Evolutionary conservation across 2,113 vertebrate species (phyloP).

Genomic region (Tupaia tana): DNA sequence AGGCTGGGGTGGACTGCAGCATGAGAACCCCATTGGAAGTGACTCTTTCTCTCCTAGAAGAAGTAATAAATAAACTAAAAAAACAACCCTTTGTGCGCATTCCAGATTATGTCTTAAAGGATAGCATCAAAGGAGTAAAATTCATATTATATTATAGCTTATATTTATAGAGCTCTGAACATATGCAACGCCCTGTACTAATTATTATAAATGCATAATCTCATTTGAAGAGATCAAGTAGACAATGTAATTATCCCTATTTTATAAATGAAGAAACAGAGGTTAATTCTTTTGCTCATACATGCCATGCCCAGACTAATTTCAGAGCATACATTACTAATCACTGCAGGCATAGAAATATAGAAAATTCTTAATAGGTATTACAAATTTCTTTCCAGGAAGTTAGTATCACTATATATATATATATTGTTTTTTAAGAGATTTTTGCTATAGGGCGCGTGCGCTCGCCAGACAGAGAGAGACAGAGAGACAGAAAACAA

Average conservation of each 20-base stretch:
- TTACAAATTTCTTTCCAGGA: neutral
- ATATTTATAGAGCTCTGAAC: neutral
- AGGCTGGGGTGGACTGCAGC: too few species aligned
- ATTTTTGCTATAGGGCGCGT: too few species aligned
- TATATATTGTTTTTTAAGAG: too few species aligned
- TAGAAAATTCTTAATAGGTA: neutral
- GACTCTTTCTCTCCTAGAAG: too few species aligned
- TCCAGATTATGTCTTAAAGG: constrained; percentile 11
- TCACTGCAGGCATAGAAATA: neutral
- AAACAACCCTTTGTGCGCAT: neutral
- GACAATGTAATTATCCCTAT: neutral
- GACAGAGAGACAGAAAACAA: too few species aligned
- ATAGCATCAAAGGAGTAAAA: neutral
- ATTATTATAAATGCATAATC: neutral
- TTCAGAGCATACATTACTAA: neutral
- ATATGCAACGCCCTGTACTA: neutral
- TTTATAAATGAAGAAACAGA: neutral
- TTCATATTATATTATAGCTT: neutral
- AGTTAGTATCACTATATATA: neutral
- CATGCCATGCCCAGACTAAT: neutral
- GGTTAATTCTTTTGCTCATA: neutral
- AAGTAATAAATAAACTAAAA: too few species aligned
- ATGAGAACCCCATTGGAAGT: too few species aligned
- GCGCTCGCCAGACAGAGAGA: too few species aligned
- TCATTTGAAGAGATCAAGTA: neutral